Evolutionary conservation across 2,888 invertebrate species (phyloP), one percentile per base, ranked within the genome.

Genomic region (Ochropacha duplaris): DNA sequence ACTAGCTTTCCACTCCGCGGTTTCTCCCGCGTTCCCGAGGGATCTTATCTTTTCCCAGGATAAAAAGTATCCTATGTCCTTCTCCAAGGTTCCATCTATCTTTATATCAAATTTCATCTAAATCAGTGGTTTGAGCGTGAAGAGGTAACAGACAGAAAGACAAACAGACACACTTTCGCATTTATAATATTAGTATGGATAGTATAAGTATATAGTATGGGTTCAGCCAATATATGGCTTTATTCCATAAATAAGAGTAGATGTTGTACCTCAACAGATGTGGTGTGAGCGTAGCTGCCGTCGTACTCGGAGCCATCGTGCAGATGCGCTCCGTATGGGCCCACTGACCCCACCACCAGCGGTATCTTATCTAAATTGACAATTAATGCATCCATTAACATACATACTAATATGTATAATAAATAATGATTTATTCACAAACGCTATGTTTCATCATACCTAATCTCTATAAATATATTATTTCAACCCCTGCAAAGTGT

Each of bases 271-370:
- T 96, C 92, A 31, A 91, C 88, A 4, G 95, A 83, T 1, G 96
- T 94, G 56, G 90, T 94, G 62, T 95, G 94, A 0, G 95, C 95
- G 79, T 97, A 97, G 61, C 94, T 94, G 19, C 99, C 99, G n/a
- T 95, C 95, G 83, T 99, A 99, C 83, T 99, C 99, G 0, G 98
- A 98, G 12, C 97, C 97, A 84, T 99, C 98, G 78, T 96, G 96
- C 39, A 98, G 92, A 74, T 95, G 96, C 0, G 98, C 98, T 0
- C 98, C 99, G 82, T 97, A 99, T 0, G 99, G 98, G 0, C 99
- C 99, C 61, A 98, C 96, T 0, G 98, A 97, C 0, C 98, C 99
- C 22, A 97, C 97, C 52, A 99, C 94, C 69, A 96, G 80, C 12
- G 97, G 92, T 58, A 72, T 65, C 66, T 82, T 78, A 71, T 87